Evolutionary conservation across 2,888 invertebrate species (phyloP), one percentile per base, ranked within the genome.

Genomic region (Luperina nickerlii): DNA sequence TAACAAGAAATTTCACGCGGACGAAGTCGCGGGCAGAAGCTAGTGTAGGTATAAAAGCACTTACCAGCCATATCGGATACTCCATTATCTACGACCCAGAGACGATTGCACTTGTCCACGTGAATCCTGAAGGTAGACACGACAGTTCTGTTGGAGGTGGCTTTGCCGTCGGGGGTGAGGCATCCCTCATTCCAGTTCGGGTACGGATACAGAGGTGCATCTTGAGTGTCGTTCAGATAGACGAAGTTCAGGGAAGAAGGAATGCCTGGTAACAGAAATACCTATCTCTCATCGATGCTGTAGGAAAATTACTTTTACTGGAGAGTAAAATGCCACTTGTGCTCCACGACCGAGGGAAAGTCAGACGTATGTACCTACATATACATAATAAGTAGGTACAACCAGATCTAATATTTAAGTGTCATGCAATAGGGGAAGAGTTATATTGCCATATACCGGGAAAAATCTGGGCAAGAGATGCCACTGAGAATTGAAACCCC

Each of bases 11-110:
- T n/a, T n/a, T n/a, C n/a, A n/a, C n/a, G n/a, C n/a, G n/a, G n/a
- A n/a, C n/a, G n/a, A n/a, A n/a, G n/a, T n/a, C n/a, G n/a, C n/a
- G n/a, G n/a, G n/a, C n/a, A n/a, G n/a, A n/a, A n/a, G n/a, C n/a
- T n/a, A n/a, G n/a, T 67, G 45, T 48, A 1, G 32, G 32, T 32
- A 45, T 8, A 62, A 20, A n/a, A 11, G 4, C 24, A 85, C 88
- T 95, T 93, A 90, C 98, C 97, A 63, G 97, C 93, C 94, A 98
- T 98, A 92, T 98, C 98, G 32, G 97, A 96, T 1, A 98, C 95
- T 1, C 98, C 98, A 18, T 98, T 98, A 91, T 98, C 98, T 89
- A 98, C 97, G 0, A 98, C 98, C 98, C 98, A 98, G 45, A 98
- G 96, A 9, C 98, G 97, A 92, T 98, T 98, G 88, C 98, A 98